These are phyloP conservation scores for Condylostylus longicornis DNA, from an alignment of 1,140 invertebrate species.

Conservation along the genomic window DNA sequence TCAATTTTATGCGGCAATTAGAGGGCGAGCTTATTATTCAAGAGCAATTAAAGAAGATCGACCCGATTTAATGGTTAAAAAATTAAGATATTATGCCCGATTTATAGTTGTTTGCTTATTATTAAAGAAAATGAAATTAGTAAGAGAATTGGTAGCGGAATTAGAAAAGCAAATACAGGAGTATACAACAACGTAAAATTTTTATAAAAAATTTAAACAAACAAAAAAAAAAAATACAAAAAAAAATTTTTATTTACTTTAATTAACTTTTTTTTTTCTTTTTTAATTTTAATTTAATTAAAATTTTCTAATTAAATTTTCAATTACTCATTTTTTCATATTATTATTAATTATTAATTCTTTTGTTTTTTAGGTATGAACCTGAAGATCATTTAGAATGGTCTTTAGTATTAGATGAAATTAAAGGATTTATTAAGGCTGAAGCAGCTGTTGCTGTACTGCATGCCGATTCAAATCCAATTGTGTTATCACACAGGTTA, in stretches of 20 bases:
- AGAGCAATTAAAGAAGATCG: constrained; percentile 85
- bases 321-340: not conserved
- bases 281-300: constrained; percentile 3
- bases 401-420: constrained; percentile 86
- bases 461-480: constrained; percentile 70
- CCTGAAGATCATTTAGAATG: constrained; percentile 94
- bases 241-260: constrained; percentile 3
- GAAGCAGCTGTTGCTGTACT: constrained; percentile 78
- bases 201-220: not conserved
- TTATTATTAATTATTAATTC: not conserved
- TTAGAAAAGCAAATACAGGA: constrained; percentile 83
- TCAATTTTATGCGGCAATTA: constrained; percentile 91
- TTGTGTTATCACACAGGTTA: constrained; percentile 68
- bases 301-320: not conserved
- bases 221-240: constrained; percentile 1
- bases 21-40: constrained; percentile 86
- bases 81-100: constrained; percentile 87
- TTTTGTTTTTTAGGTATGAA: constrained; percentile 47
- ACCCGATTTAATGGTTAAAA: constrained; percentile 95
- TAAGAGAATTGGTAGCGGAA: constrained; percentile 81
- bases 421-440: constrained; percentile 86
- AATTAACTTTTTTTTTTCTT: constrained; percentile 5
- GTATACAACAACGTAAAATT: constrained; percentile 62
- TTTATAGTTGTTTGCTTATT: constrained; percentile 94
- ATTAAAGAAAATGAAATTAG: constrained; percentile 86